Evolutionary conservation across 1,140 invertebrate genomes (phyloP), one percentile per base, ranked within the genome.

Genomic region (Drosophila nigrodunni): DNA sequence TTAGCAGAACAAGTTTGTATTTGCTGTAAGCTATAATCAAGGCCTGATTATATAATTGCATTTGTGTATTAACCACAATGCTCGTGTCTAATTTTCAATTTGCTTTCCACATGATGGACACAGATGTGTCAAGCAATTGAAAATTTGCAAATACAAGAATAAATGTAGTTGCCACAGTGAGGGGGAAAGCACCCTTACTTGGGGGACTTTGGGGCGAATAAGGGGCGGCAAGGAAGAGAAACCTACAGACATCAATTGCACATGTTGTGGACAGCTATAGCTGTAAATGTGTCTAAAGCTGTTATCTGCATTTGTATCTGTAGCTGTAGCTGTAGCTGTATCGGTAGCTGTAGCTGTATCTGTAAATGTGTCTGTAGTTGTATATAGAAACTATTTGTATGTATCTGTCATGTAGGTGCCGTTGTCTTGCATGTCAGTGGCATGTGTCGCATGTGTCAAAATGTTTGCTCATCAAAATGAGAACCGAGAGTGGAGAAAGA

Each of bases 361-460:
- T 44, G 46, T 64, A 35, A 30, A n/a, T 64, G 67, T 44, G 54
- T 47, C 47, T 44, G 34, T 52, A 50, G 1, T 34, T 49, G 35
- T 39, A 11, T 21, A 1, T 41, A 35, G 25, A 5, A 5, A 30
- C 25, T 30, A 30, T 30, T 5, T 30, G 25, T 30, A 30, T 72
- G 55, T 69, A 43, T 52, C 57, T 74, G 75, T 86, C 64, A 59
- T 71, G 73, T 71, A 75, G 59, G 50, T 57, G 43, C 64, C 58
- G 58, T 49, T 57, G 49, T 71, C 58, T 59, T 39, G 47, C 39
- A 11, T 75, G 60, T 30, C 35, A 46, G 13, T 49, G 68, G 60
- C 68, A 66, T 76, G 74, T 76, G 61, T 78, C 60, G 69, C 58
- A 79, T 82, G 76, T 86, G 82, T 87, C 82, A 87, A 87, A 87